Base-by-base conservation (phyloP, 2,113 vertebrate genomes). In the Hippocampus guttulatus region DNA sequence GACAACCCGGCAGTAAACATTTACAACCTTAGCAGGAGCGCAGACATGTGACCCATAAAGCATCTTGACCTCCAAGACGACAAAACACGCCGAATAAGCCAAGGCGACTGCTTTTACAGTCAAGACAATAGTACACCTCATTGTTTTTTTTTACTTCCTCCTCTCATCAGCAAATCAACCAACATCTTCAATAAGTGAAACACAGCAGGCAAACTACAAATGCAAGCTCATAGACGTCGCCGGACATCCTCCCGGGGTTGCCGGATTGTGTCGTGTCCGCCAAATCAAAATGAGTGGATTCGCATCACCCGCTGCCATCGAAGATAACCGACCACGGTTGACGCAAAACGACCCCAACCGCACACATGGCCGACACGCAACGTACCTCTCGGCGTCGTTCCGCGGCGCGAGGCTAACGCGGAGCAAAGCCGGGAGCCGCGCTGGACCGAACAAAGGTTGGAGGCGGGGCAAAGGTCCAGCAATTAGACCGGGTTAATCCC, bases 401-500 rank as follows among this genome's bases (percentile, higher is more conserved):
- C 80, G 52, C 67, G 75, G 57, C 10, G 8, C 49, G 16, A 41
- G 6, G 75, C 77, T 68, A 21, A 78, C 18, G 23, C 64, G 15
- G 64, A 3, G 8, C 75, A 69, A 79, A 70, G 30, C 67, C 69
- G 71, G 8, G 62, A 78, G 52, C 1, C 12, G 41, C 10, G 38
- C 9, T 23, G 72, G 21, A 41, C 3, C 21, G 87, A 83, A 40
- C 84, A 89, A 91, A 92, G 88, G 81, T 84, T 84, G 75, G 14
- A 57, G 38, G 68, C 10, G 87, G 66, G 73, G 74, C 91, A 92
- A 90, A 91, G 91, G 90, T 92, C 87, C 81, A 80, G 76, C 85
- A 85, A 86, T 89, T 85, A 88, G 78, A 75, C 51, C 41, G 55
- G 64, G 89, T 90, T 92, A 89, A 91, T 90, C 67, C 91, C 90